Evolutionary conservation across 2,113 vertebrate species (phyloP), one percentile per base, ranked within the genome.

Genomic region (Rhinoptilus africanus): DNA sequence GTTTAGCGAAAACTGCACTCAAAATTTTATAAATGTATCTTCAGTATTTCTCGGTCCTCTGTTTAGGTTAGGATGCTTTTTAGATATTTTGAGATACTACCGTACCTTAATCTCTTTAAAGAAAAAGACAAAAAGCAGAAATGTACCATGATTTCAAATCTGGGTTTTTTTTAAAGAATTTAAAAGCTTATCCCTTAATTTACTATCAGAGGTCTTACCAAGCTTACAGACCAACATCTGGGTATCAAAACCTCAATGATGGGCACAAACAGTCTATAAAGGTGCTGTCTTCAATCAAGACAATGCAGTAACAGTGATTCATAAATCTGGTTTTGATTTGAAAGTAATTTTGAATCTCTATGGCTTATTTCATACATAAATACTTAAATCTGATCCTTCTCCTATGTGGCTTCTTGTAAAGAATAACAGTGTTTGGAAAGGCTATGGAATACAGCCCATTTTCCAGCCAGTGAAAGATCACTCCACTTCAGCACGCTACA

Each of bases 291-390:
- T 93, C 73, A 91, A 79, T 85, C 48, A 72, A 92, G 13, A 77
- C 32, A 89, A 54, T 28, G 41, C 53, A 94, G 34, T 10, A 92
- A 72, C 9, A 79, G 14, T 2, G 2, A 73, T 80, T 80, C 26
- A 51, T 82, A 88, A 74, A 93, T 77, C 63, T 94, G 85, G 47
- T 73, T 95, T 89, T 89, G 37, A 94, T 96, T 94, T 94, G 51
- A 84, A 81, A 92, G 54, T 10, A 93, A 89, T 92, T 91, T 96
- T 85, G 53, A 80, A 88, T 67, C 67, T 74, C 37, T 73, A 68
- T 24, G 18, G 16, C 22, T 71, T 77, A 82, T 84, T 92, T 90
- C 4, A 83, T 74, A 85, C 30, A 80, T 69, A 64, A 75, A 73
- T 79, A 74, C 39, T 93, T 93, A 84, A 93, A 92, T 83, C 34